Evolutionary conservation across 2,797 vertebrate species (phyloP).

Genomic region (Poeciliopsis turneri): DNA sequence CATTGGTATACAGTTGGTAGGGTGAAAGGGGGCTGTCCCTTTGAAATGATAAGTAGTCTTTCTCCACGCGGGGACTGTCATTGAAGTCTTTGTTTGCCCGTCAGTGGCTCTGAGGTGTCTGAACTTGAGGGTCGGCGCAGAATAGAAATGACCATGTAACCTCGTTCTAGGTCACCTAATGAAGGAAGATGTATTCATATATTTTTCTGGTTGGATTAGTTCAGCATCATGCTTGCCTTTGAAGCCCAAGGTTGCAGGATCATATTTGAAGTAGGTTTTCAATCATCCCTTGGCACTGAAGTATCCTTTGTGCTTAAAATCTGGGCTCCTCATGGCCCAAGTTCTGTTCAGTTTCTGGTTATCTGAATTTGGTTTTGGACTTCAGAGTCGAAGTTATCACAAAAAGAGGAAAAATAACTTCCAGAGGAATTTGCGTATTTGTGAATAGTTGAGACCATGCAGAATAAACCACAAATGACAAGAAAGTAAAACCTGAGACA

Average conservation of each 20-base stretch:
- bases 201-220: conserved; percentile 77
- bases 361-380: conserved; percentile 43
- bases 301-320: conserved; percentile 61
- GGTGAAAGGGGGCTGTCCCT: conserved; percentile 69
- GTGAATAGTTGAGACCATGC: not conserved
- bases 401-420: conserved; percentile 14
- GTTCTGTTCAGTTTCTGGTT: conserved; percentile 51
- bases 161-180: conserved; percentile 80
- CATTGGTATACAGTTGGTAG: conserved; percentile 56
- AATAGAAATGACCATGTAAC: conserved; percentile 77
- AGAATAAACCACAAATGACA: conserved; percentile 12
- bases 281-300: conserved; percentile 73
- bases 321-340: conserved; percentile 54
- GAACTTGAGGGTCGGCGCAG: conserved; percentile 72
- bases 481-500: conserved; percentile 30
- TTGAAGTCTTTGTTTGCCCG: conserved; percentile 78
- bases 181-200: conserved; percentile 77
- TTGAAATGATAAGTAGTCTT: conserved; percentile 80
- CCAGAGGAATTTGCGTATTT: conserved; percentile 25
- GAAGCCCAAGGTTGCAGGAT: conserved; percentile 75
- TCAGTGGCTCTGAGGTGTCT: conserved; percentile 67
- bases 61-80: conserved; percentile 72
- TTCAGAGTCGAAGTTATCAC: conserved; percentile 28
- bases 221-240: conserved; percentile 72
- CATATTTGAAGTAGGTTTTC: conserved; percentile 79